A percentile compares a stretch with the other conserved stretches of the same genome.
Evolutionary conservation across 23 tunicate genomes (phyloP).

Genomic region (Diplosoma virens): DNA sequence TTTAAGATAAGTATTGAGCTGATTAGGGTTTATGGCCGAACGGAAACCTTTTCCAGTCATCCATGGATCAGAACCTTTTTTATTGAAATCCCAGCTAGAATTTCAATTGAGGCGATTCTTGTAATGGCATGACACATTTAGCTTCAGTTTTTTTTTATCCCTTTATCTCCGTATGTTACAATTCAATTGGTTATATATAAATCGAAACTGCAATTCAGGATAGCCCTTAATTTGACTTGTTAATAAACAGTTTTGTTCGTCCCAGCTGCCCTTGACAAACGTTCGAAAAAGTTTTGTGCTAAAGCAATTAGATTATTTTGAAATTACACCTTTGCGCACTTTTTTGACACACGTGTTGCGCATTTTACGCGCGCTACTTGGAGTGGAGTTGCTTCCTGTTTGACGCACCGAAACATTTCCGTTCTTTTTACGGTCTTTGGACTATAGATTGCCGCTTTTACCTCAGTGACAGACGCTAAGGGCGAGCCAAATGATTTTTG

Average conservation of each 20-base stretch:
- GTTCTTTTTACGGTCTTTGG: slow-evolving; percentile 16
- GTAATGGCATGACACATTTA: not conserved
- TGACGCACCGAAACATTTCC: slow-evolving; percentile 62
- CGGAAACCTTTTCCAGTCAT: slow-evolving; percentile 41
- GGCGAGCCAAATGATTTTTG: too few species aligned
- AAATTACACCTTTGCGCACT: not conserved
- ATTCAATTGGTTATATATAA: too few species aligned
- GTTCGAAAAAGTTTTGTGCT: not conserved
- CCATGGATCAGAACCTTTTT: not conserved
- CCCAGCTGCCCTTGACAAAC: too few species aligned
- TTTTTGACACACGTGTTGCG: slow-evolving; percentile 22
- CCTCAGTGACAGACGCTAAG: not conserved
- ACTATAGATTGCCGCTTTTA: not conserved
- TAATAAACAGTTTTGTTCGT: too few species aligned
- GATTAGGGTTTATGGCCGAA: not conserved
- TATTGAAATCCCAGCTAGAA: not conserved
- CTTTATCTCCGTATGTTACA: too few species aligned
- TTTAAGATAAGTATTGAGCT: too few species aligned
- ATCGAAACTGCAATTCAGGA: too few species aligned
- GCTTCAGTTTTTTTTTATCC: too few species aligned
- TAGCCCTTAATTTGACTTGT: too few species aligned
- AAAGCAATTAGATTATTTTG: not conserved
- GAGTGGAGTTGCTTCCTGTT: slow-evolving; percentile 56
- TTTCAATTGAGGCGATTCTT: not conserved
- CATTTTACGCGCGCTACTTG: slow-evolving; percentile 28